Base-by-base conservation (phyloP, 2,797 vertebrate species). In the Pyrocephalus nanus region DNA sequence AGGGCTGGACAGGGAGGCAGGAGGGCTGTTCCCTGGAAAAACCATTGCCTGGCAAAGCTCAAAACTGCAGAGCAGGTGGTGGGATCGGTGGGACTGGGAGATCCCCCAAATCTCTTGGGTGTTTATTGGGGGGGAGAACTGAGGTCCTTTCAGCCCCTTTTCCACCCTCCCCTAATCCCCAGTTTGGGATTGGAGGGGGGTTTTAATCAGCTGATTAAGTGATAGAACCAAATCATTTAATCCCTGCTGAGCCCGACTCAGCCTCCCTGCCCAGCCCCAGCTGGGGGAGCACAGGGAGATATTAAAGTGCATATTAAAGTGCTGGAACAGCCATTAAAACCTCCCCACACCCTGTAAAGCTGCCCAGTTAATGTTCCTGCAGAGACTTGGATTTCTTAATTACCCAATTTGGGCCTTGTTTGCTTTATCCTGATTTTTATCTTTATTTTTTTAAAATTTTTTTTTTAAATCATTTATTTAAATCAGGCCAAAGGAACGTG, bases 271-370 rank as follows among this genome's bases (percentile, higher is more conserved):
- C 80, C n/a, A 3, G 55, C 48, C 61, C 72, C 3, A 1, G 10
- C 14, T 43, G 32, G 70, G 30, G 62, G 51, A 91, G 86, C 51
- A 32, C 51, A 45, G 11, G 7, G 72, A 70, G 48, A 26, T 62
- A 95, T 89, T 92, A 76, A 95, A 95, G n/a, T 48, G 61, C 61
- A 29, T 73, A 93, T 93, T 94, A 95, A 96, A 95, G 66, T 50
- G 34, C 89, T 71, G 65, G 34, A 94, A 51, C 22, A 48, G 92
- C 80, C 85, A 77, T 93, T 95, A 93, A 90, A 92, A 96, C 64
- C 40, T 29, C 36, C 82, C 92, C 42, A 21, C 62, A 55, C 38
- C 3, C 19, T 36, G 74, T 80, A 91, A 79, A 83, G 60, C 53
- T 53, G 21, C 88, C 21, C 1, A 4, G 90, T 54, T 87, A 92